Conservation (phyloP, 2,797 vertebrate species). For the Anableps anableps region DNA sequence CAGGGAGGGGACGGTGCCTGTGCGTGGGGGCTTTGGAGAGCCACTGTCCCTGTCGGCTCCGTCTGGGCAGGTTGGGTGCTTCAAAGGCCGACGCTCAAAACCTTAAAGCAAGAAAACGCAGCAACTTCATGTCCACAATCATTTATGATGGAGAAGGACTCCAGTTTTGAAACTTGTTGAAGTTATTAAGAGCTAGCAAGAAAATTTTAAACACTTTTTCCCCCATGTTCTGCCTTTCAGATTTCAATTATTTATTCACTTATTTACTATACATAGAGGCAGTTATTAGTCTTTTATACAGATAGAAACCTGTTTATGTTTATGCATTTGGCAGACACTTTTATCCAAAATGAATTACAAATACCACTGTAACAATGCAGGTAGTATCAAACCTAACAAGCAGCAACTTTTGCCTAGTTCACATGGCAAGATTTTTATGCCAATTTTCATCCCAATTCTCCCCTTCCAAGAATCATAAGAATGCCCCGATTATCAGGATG, state of each 20-base stretch:
- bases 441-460: too few relatives aligned
- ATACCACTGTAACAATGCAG: not conserved
- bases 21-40: constrained; percentile 86
- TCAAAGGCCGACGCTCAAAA: constrained; percentile 88
- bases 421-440: too few relatives aligned
- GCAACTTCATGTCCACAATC: not conserved
- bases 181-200: too few relatives aligned
- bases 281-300: too few relatives aligned
- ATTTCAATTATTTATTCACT: not conserved
- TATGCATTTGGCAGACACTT: not conserved
- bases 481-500: not conserved
- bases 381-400: not conserved
- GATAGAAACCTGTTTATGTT: too few relatives aligned
- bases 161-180: not conserved
- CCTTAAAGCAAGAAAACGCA: constrained; percentile 69
- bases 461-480: too few relatives aligned
- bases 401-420: too few relatives aligned
- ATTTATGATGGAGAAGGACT: not conserved
- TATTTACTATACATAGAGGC: not conserved
- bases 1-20: constrained; percentile 90
- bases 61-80: constrained; percentile 80
- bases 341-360: not conserved
- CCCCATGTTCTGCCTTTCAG: not conserved
- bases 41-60: constrained; percentile 83
- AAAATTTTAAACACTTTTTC: not conserved